Evolutionary conservation across 2,113 vertebrate genomes (phyloP), one percentile per base, ranked within the genome.

Genomic region (Centropristis striata): DNA sequence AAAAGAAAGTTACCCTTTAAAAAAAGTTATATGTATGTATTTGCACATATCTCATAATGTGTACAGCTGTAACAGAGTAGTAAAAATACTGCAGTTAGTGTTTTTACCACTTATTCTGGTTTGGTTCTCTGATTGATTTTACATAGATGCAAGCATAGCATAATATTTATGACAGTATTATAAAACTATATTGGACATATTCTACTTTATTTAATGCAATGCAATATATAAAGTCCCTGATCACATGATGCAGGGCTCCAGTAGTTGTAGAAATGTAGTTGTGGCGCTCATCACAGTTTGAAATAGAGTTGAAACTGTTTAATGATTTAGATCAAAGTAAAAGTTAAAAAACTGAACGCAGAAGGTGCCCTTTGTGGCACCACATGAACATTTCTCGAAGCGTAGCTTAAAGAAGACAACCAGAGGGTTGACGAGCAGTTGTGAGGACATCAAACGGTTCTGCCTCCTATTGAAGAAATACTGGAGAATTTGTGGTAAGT

Each of bases 371-470:
- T 81, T 70, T 78, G 74, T 80, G 51, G 70, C 64, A 71, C 61
- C 54, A 51, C 58, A 36, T 79, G 80, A 73, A 79, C 54, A 49
- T 74, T 51, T 77, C 78, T 89, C 57, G 55, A 75, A 90, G 90
- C 80, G 18, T 87, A 83, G 84, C 87, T 93, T 67, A 47, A 80
- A 90, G 88, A 86, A 90, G 77, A 92, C 69, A 87, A 88, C 88
- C 85, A 82, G 59, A 65, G 86, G 87, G 74, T 75, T 91, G 73
- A 87, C 55, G 54, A 65, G 68, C 68, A 72, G 80, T 76, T 72
- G 80, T 80, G 83, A 93, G 86, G 81, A 91, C 92, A 91, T 93
- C 88, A 92, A 94, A 92, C 86, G 85, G 39, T 79, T 84, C 64
- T 75, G 69, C 80, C 32, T 77, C 81, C 74, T 75, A 81, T 78